Conservation (phyloP, 2,888 invertebrate species). For the Aphidius colemani region DNA sequence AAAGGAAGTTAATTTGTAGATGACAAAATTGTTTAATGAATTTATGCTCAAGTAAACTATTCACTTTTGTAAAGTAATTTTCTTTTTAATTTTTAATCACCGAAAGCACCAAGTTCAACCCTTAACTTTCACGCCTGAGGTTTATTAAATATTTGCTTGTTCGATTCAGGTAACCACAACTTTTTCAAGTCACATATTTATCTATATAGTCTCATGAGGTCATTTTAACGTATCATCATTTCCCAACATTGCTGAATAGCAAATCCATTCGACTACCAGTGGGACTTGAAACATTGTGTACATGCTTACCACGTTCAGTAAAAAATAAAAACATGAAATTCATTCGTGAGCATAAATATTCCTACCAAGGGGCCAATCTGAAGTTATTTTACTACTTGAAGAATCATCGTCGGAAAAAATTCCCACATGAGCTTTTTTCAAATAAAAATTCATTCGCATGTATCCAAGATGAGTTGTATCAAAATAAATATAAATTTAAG, state of each 20-base stretch:
- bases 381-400: conserved; percentile 23
- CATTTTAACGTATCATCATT: too few relatives aligned
- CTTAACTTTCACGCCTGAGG: too few relatives aligned
- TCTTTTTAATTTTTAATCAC: too few relatives aligned
- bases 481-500: neutral
- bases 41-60: neutral
- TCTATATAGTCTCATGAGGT: too few relatives aligned
- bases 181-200: too few relatives aligned
- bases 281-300: neutral
- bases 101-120: too few relatives aligned
- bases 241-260: too few relatives aligned
- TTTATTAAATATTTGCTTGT: too few relatives aligned
- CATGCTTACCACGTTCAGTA: neutral
- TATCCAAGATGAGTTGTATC: neutral
- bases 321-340: conserved; percentile 11
- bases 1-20: too few relatives aligned
- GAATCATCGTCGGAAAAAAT: conserved; percentile 24
- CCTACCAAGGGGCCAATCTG: conserved; percentile 17
- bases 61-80: too few relatives aligned
- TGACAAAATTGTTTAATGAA: neutral
- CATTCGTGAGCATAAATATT: conserved; percentile 5
- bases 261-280: too few relatives aligned
- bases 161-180: too few relatives aligned
- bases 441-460: neutral
- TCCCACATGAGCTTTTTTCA: conserved; percentile 9